Conservation (phyloP, 2,888 invertebrate genomes). For the Drosophila prolongata region DNA sequence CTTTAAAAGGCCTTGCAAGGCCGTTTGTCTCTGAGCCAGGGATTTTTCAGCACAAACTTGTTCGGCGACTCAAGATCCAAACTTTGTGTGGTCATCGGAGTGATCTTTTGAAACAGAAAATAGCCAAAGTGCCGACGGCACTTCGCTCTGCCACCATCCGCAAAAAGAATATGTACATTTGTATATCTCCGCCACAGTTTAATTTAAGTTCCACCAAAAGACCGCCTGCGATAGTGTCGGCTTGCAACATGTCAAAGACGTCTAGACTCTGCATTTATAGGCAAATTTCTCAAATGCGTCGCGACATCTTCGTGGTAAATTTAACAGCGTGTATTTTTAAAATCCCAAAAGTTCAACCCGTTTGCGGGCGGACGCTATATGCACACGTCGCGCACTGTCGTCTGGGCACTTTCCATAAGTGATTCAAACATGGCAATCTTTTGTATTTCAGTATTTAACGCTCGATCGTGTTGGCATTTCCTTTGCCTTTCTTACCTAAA, state of each 20-base stretch:
- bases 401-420: conserved; percentile 6
- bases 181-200: conserved; percentile 29
- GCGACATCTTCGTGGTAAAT: conserved; percentile 65
- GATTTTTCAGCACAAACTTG: conserved; percentile 34
- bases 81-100: conserved; percentile 30
- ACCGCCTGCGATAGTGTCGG: conserved; percentile 33
- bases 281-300: conserved; percentile 63
- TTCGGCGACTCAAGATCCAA: conserved; percentile 25
- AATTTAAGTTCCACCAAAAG: conserved; percentile 22
- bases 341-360: conserved; percentile 54
- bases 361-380: conserved; percentile 29
- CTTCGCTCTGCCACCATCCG: conserved; percentile 25
- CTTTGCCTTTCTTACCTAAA: conserved; percentile 21
- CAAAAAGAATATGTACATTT: conserved; percentile 50
- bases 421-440: conserved; percentile 36
- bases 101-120: conserved; percentile 26
- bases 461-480: conserved; percentile 60
- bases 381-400: conserved; percentile 40
- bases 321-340: conserved; percentile 60
- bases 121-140: conserved; percentile 19
- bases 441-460: conserved; percentile 35
- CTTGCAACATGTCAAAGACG: conserved; percentile 61
- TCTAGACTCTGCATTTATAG: conserved; percentile 64
- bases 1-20: conserved; percentile 83
- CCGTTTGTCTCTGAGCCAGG: conserved; percentile 64